A percentile compares a stretch with the other conserved stretches of the same genome.
Evolutionary conservation across 2,113 vertebrate species (phyloP).

Genomic region (Xiphophorus couchianus): DNA sequence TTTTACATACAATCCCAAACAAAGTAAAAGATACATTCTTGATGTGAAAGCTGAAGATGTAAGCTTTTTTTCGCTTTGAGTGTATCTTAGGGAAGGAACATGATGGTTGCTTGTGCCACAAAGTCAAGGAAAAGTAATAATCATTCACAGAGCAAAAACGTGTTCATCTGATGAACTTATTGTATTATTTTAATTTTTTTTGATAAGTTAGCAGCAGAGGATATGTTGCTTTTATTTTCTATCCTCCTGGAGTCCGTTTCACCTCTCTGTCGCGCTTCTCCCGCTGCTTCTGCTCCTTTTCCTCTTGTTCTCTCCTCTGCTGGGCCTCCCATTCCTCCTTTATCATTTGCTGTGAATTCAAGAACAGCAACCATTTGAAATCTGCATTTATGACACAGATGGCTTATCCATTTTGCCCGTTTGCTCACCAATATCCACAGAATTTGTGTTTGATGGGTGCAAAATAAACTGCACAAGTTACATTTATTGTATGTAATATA

Average conservation of each 20-base stretch:
- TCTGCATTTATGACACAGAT: not conserved
- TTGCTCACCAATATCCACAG: not conserved
- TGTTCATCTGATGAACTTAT: slow-evolving; percentile 19
- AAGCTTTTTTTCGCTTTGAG: slow-evolving; percentile 71
- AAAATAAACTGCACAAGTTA: not conserved
- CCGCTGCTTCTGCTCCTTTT: slow-evolving; percentile 86
- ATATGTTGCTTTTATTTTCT: slow-evolving; percentile 82
- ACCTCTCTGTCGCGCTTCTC: slow-evolving; percentile 96
- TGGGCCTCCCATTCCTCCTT: slow-evolving; percentile 96
- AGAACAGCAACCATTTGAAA: slow-evolving; percentile 5
- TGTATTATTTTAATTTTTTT: not conserved
- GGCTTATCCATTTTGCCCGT: too few relatives aligned
- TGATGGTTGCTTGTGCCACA: slow-evolving; percentile 70
- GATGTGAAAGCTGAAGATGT: slow-evolving; percentile 80
- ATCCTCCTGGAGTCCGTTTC: slow-evolving; percentile 88
- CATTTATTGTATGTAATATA: too few relatives aligned
- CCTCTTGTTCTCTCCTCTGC: slow-evolving; percentile 87
- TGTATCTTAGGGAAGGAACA: slow-evolving; percentile 77
- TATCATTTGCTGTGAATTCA: slow-evolving; percentile 84
- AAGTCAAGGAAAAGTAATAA: slow-evolving; percentile 80
- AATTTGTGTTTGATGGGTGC: not conserved
- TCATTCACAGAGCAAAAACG: slow-evolving; percentile 28
- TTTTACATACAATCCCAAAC: slow-evolving; percentile 29
- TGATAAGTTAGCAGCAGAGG: slow-evolving; percentile 74
- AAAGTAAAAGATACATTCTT: slow-evolving; percentile 89